Evolutionary conservation across 1,140 invertebrate genomes (phyloP), one percentile per base, ranked within the genome.

Genomic region (Linepithema humile): DNA sequence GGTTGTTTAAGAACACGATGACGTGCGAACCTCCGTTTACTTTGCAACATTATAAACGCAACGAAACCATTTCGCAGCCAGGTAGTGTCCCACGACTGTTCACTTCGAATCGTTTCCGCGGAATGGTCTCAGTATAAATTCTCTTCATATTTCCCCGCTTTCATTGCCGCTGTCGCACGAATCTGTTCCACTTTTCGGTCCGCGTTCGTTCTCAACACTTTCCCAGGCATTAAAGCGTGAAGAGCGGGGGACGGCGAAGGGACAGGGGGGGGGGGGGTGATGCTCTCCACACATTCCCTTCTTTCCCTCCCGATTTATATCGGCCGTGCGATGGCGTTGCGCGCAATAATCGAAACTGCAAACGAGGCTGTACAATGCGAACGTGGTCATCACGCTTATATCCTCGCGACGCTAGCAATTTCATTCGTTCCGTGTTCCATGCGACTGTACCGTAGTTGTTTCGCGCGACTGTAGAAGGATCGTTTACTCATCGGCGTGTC

Each of bases 191-290:
- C 60, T 69, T 67, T 82, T 55, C 85, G 69, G 57, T 40, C 29
- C 48, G 35, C 48, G 75, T 69, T 69, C 75, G 62, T 55, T 80
- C 50, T 12, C 26, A 53, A 67, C 67, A 59, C 83, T 86, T 83
- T 75, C 77, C 77, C 69, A 59, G 35, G 85, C 85, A 87, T 86
- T 87, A 86, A 87, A 80, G 85, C 84, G 85, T 86, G 85, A 87
- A 87, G 85, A 85, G 70, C 50, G 40, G 26, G 57, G 35, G 10
- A n/a, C 26, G 38, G 50, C 45, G 35, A 72, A 53, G 32, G 69
- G 84, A 38, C n/a, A n/a, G n/a, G n/a, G n/a, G 9, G 62, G 38
- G n/a, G 7, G 26, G 65, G 35, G 59, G 43, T 35, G 74, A n/a
- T 5, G 62, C 20, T 12, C n/a, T n/a, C n/a, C n/a, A 53, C 38